A percentile compares a stretch with the other conserved stretches of the same genome.
Conservation (phyloP, 64 coral and sea anemone species). For the Pocillopora verrucosa region DNA sequence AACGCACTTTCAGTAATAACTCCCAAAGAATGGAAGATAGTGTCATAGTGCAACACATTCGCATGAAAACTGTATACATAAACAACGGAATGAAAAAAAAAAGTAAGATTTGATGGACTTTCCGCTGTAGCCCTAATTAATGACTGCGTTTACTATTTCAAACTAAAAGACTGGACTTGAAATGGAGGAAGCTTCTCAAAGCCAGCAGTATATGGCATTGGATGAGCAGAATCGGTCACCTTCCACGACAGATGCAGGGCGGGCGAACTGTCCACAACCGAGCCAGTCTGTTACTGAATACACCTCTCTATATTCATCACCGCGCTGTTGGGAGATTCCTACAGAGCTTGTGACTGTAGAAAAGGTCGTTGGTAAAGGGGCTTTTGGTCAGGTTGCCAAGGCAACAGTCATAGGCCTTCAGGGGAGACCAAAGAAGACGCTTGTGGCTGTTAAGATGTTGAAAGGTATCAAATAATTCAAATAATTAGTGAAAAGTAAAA, state of each 20-base stretch:
- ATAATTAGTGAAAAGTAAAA: background rate
- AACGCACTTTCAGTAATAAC: no score
- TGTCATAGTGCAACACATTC: no score
- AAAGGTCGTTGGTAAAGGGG: constrained; percentile 56
- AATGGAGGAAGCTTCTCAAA: background rate
- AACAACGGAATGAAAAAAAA: no score
- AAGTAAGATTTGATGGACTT: no score
- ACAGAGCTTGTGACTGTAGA: constrained; percentile 1
- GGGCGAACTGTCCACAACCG: background rate
- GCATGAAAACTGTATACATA: no score
- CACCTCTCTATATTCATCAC: background rate
- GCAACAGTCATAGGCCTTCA: constrained; percentile 16
- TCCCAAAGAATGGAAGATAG: no score
- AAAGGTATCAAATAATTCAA: constrained; percentile 17
- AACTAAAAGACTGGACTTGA: background rate
- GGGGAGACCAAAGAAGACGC: background rate
- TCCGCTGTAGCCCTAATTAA: no score
- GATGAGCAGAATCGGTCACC: background rate
- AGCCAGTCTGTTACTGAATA: background rate
- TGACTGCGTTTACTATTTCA: no score
- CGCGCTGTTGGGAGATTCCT: constrained; percentile 11
- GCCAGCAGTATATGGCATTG: background rate
- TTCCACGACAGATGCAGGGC: background rate
- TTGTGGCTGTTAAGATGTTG: constrained; percentile 44
- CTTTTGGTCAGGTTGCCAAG: constrained; percentile 62